Evolutionary conservation across 2,797 vertebrate genomes (phyloP).

Genomic region (Ptychadena robeensis): DNA sequence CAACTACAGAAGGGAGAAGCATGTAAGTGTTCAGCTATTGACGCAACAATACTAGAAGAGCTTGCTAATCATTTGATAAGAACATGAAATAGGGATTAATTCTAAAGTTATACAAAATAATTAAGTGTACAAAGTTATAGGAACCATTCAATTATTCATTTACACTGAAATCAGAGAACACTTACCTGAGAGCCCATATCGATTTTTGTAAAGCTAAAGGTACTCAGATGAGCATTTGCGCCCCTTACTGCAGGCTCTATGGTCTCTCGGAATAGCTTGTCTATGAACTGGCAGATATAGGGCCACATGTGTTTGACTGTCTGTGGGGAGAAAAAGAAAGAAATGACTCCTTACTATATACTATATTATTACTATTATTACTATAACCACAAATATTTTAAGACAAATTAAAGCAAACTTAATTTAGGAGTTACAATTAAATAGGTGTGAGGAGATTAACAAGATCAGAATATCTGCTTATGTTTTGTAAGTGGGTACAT

Average conservation of each 20-base stretch:
- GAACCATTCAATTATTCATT: not conserved
- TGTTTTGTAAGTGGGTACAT: too few relatives aligned
- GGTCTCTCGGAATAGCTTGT: conserved; percentile 93
- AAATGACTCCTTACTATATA: too few relatives aligned
- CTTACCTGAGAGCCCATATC: conserved; percentile 94
- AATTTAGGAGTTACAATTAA: too few relatives aligned
- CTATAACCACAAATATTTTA: not conserved
- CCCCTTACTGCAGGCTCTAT: conserved; percentile 92
- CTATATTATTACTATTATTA: not conserved
- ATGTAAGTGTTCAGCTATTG: not conserved
- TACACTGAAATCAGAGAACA: not conserved
- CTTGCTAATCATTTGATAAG: not conserved
- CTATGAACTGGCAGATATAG: conserved; percentile 95
- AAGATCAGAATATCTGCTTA: too few relatives aligned
- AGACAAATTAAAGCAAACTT: not conserved
- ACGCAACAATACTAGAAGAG: not conserved
- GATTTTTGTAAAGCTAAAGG: conserved; percentile 94
- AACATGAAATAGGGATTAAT: not conserved
- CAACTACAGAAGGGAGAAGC: not conserved
- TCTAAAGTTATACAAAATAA: too few relatives aligned
- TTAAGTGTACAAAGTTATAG: too few relatives aligned
- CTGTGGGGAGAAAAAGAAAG: conserved; percentile 69
- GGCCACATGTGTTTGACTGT: conserved; percentile 99
- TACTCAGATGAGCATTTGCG: conserved; percentile 87
- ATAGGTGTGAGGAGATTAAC: too few relatives aligned